Evolutionary conservation across 1,140 invertebrate genomes (phyloP), one percentile per base, ranked within the genome.

Genomic region (Colletes latitarsis): DNA sequence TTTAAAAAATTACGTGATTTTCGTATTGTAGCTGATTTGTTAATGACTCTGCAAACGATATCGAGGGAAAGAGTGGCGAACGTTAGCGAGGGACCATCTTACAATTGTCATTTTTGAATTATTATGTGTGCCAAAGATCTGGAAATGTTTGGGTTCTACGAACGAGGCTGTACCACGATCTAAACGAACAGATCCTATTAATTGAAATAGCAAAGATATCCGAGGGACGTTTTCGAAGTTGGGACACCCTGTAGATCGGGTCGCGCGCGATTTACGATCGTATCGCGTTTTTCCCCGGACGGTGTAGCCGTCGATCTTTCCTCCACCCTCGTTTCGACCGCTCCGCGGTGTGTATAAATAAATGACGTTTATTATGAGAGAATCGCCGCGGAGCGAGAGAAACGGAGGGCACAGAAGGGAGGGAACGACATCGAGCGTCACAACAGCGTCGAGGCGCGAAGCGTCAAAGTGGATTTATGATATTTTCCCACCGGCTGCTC

Each of bases 381-480:
- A 83, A 77, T 87, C 74, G 62, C 2, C 21, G 57, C 21, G n/a
- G 46, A 19, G 58, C 53, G 73, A 64, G 39, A 53, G 69, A 43
- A 30, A 71, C 17, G 53, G 10, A 14, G 68, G 4, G 49, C 17
- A n/a, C 19, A 19, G 60, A 3, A 15, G 46, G 9, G 52, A 41
- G 67, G 14, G 67, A 82, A 68, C 63, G 81, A 83, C 75, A 81
- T 70, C 69, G 72, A 57, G 60, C 80, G 88, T 89, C 89, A 89
- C 88, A 90, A 88, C 87, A 90, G 72, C 73, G 88, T 64, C 88
- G 83, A 89, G 88, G 89, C 88, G 90, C 87, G 86, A 91, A 90
- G 83, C 90, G 90, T 92, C 89, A 92, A 92, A 92, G 89, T 89
- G 88, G 88, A 92, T 92, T 92, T 91, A 92, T 91, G 88, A 89